Evolutionary conservation across 1,140 invertebrate species (phyloP).

Genomic region (Atta texana): DNA sequence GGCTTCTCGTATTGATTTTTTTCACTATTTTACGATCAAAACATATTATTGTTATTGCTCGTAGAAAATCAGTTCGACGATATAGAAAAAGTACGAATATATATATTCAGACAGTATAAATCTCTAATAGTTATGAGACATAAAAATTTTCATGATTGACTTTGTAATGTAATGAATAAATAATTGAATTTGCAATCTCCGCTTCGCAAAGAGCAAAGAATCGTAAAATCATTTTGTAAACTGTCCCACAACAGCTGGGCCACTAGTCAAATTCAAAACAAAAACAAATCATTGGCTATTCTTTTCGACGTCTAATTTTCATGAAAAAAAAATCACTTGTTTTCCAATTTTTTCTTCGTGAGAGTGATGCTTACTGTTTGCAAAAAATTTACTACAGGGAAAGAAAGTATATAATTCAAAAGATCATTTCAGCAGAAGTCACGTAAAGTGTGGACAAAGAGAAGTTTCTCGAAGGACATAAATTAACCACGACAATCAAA

Average conservation of each 20-base stretch:
- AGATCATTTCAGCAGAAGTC: neutral
- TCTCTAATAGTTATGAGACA: no score
- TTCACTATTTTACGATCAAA: no score
- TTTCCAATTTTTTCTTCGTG: neutral
- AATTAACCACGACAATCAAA: conserved; percentile 55
- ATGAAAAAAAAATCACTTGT: neutral
- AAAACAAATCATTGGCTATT: neutral
- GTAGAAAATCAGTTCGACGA: no score
- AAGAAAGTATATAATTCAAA: neutral
- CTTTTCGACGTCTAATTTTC: neutral
- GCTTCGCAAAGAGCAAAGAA: no score
- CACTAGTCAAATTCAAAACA: neutral
- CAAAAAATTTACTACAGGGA: neutral
- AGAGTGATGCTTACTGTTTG: neutral
- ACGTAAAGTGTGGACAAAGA: neutral
- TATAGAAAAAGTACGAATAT: no score
- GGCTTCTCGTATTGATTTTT: no score
- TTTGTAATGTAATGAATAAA: no score
- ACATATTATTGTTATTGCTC: no score
- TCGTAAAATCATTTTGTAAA: neutral
- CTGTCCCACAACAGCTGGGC: no score
- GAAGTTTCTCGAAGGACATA: conserved; percentile 25
- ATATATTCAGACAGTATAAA: no score
- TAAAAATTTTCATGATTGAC: no score
- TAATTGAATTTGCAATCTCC: no score